Conservation (phyloP, 2,113 vertebrate genomes). For the Lynx canadensis region DNA sequence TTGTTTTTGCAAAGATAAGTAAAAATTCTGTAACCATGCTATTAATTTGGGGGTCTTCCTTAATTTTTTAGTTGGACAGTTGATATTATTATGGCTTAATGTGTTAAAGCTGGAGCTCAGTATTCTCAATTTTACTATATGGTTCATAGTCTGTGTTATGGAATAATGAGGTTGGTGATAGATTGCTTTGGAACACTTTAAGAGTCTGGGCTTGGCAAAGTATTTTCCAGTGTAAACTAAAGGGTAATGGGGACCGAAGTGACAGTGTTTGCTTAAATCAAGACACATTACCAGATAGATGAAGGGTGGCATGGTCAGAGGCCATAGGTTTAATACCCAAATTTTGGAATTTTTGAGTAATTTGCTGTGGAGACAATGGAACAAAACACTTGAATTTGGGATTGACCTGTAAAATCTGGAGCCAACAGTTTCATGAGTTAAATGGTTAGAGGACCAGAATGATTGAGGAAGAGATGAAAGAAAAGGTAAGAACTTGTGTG, state of each 20-base stretch:
- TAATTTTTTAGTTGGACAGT: conserved; percentile 28
- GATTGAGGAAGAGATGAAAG: not conserved
- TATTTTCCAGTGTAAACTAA: not conserved
- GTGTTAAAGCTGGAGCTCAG: not conserved
- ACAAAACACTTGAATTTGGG: conserved; percentile 17
- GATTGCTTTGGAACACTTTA: conserved; percentile 35
- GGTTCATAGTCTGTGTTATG: not conserved
- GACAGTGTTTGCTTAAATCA: conserved; percentile 24
- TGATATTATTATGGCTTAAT: not conserved
- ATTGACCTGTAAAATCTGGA: conserved; percentile 12
- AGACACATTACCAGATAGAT: not conserved
- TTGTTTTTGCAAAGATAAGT: conserved; percentile 47
- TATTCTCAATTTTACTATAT: conserved; percentile 16
- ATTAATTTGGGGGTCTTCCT: not conserved
- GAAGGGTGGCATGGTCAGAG: not conserved
- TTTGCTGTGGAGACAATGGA: not conserved
- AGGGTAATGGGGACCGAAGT: not conserved
- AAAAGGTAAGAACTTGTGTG: not conserved
- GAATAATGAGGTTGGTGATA: not conserved
- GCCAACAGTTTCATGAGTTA: not conserved
- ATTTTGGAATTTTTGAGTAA: conserved; percentile 4
- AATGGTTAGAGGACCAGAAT: not conserved
- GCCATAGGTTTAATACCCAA: not conserved
- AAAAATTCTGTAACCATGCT: not conserved
- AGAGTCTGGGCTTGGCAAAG: not conserved